phyloP scores from a whole-genome alignment of 2,888 invertebrate species.

The Agrotis puta region DNA sequence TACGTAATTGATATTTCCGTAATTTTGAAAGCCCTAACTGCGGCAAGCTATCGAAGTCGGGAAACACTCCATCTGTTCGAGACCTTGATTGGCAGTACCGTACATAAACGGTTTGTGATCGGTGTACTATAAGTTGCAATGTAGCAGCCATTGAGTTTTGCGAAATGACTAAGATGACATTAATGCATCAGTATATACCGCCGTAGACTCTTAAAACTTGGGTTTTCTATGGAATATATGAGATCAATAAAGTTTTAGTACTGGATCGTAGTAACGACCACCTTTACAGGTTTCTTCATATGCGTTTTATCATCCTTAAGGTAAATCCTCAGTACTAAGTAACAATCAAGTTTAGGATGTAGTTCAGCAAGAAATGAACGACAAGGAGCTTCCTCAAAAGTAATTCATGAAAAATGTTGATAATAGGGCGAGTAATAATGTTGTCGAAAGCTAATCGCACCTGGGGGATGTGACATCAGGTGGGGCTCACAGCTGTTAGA shows the following conservation, averaged over 20 bases:
- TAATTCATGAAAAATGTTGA: neutral
- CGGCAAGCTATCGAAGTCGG: conserved; percentile 10
- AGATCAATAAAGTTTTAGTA: conserved; percentile 5
- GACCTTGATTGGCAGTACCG: conserved; percentile 21
- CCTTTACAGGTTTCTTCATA: neutral
- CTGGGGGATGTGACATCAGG: conserved; percentile 47
- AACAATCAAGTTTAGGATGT: neutral
- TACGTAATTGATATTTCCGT: too few relatives aligned
- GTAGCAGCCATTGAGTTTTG: neutral
- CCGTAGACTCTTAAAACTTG: conserved; percentile 2
- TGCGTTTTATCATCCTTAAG: neutral
- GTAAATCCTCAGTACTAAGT: neutral
- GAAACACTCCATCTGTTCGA: conserved; percentile 6
- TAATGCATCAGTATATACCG: neutral
- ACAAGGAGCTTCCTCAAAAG: neutral
- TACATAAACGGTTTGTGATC: conserved; percentile 35
- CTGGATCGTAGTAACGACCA: neutral
- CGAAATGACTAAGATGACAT: neutral
- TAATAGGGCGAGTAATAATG: conserved; percentile 11
- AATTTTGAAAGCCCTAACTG: too few relatives aligned
- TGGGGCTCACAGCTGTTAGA: conserved; percentile 59
- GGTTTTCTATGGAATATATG: neutral
- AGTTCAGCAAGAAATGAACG: neutral
- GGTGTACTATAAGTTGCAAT: conserved; percentile 7
- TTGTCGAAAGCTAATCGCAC: conserved; percentile 19